These are phyloP conservation scores for Pomacea canaliculata DNA, from an alignment of 2,888 invertebrate genomes.

Conservation along the genomic window DNA sequence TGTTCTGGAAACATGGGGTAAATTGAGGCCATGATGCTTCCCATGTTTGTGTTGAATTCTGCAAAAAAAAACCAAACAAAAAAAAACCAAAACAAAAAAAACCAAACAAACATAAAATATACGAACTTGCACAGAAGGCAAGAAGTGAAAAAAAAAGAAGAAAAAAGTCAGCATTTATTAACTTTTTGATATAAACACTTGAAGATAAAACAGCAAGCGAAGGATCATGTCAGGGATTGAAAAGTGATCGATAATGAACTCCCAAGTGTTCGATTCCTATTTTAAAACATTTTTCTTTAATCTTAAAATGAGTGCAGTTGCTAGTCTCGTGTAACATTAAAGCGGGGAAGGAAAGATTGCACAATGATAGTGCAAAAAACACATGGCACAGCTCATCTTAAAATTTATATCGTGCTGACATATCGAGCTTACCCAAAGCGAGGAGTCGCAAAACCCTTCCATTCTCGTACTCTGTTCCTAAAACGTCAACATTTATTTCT, in stretches of 20 bases:
- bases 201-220: not conserved
- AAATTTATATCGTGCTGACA: too few species aligned
- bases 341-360: too few species aligned
- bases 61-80: slow-evolving; percentile 28
- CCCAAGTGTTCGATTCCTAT: too few species aligned
- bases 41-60: slow-evolving; percentile 46
- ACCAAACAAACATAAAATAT: not conserved
- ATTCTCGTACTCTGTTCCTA: not conserved
- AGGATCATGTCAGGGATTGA: too few species aligned
- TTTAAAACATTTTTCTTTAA: too few species aligned
- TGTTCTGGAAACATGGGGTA: slow-evolving; percentile 91
- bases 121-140: not conserved
- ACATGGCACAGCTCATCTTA: too few species aligned
- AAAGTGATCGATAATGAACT: too few species aligned
- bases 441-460: slow-evolving; percentile 25
- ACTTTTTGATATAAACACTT: not conserved
- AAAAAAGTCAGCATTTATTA: not conserved
- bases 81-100: too few species aligned
- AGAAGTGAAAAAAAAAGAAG: not conserved
- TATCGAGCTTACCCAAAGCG: slow-evolving; percentile 24
- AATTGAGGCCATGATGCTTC: slow-evolving; percentile 76
- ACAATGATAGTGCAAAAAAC: too few species aligned
- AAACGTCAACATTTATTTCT: not conserved
- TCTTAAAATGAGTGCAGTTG: too few species aligned
- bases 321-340: too few species aligned